Evolutionary conservation across 2,797 vertebrate species (phyloP).

Genomic region (Tarsius wallacei): DNA sequence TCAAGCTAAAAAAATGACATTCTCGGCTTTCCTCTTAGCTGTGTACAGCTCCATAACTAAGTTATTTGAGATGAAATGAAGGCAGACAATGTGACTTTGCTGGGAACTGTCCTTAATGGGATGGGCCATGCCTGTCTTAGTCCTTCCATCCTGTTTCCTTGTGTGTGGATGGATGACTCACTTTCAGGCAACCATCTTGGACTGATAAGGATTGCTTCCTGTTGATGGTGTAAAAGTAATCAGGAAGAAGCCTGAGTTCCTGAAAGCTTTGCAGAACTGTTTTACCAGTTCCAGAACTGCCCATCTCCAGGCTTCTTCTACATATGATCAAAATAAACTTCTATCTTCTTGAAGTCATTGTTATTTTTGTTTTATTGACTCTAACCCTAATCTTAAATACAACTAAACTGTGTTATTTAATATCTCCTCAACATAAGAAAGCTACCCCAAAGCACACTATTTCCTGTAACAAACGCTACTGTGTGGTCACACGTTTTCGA

Average conservation of each 20-base stretch:
- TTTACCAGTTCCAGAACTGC: neutral
- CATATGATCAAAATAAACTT: neutral
- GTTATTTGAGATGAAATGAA: neutral
- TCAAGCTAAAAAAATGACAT: neutral
- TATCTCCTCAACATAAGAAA: neutral
- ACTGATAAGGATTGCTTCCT: neutral
- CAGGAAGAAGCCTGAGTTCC: neutral
- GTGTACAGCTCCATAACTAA: neutral
- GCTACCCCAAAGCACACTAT: neutral
- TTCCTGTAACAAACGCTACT: neutral
- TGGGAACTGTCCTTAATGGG: neutral
- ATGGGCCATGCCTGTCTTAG: neutral
- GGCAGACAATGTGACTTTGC: neutral
- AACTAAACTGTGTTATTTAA: neutral
- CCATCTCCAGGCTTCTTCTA: neutral
- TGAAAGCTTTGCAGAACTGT: neutral
- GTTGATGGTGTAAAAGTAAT: neutral
- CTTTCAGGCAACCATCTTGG: too few relatives aligned
- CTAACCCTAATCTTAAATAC: neutral
- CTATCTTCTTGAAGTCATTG: neutral
- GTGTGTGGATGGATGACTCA: neutral
- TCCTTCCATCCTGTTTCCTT: neutral
- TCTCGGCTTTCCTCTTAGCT: neutral
- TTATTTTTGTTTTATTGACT: conserved; percentile 18
- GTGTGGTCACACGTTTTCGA: neutral